Evolutionary conservation across 2,797 vertebrate genomes (phyloP), one percentile per base, ranked within the genome.

Genomic region (Remorina albescens): DNA sequence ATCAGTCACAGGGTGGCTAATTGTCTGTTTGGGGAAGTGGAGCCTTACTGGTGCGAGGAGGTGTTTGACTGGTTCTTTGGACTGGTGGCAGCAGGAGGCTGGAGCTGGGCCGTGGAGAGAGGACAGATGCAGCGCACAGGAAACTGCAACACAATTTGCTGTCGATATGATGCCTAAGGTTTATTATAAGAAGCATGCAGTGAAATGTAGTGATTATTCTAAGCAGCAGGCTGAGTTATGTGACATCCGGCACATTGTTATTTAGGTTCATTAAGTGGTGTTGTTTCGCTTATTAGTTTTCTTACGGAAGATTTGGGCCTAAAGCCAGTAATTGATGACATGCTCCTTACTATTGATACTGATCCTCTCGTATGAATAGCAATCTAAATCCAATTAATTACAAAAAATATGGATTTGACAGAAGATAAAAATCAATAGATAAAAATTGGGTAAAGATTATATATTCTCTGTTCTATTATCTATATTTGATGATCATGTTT

Each of bases 1-100:
- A 74, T 96, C 94, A 95, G 91, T 93, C 90, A 89, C 88, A 84
- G 93, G 87, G 84, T 89, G 92, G 90, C 88, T 92, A 94, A 95
- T 93, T 93, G 92, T 89, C 67, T 87, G 63, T 59, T 83, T 61
- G 84, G 80, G 81, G 81, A 88, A 56, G 74, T 54, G 74, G 71
- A 68, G 81, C 71, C 81, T 84, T 85, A 89, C 88, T 89, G 88
- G 30, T 89, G 94, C 86, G 36, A 68, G 83, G 42, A 92, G 89
- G 92, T 94, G 92, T 89, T 2, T 19, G 64, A 71, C 77, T 68
- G 66, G 78, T 51, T 67, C 67, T 58, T 86, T 84, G 85, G 88
- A 80, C 87, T 50, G 68, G 67, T 83, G 86, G 78, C 80, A 71
- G 83, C 81, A 50, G 70, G 91, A 85, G 69, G 81, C 71, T 80